Evolutionary conservation across 2,797 vertebrate species (phyloP).

Genomic region (Neostethus bicornis): DNA sequence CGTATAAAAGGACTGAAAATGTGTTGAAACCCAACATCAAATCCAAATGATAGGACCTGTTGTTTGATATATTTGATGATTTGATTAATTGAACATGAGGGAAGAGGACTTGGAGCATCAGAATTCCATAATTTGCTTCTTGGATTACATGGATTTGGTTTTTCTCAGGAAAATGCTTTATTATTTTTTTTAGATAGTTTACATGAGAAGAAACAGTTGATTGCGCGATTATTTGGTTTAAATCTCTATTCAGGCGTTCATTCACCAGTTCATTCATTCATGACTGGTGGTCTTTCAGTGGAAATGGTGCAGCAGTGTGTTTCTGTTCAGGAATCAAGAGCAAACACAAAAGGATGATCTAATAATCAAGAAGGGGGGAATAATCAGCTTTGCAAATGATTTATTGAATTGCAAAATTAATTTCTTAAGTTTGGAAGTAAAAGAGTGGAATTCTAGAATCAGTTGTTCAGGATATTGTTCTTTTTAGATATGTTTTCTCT

Average conservation of each 20-base stretch:
- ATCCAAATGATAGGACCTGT: slow-evolving; percentile 21
- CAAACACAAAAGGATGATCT: neutral
- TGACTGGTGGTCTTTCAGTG: slow-evolving; percentile 21
- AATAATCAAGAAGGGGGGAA: neutral
- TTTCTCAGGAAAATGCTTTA: slow-evolving; percentile 32
- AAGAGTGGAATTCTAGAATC: neutral
- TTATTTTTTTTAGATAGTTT: slow-evolving; percentile 46
- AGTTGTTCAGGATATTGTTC: slow-evolving; percentile 41
- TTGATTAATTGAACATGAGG: slow-evolving; percentile 9
- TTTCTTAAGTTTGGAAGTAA: neutral
- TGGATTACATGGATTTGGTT: slow-evolving; percentile 58
- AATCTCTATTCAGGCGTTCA: slow-evolving; percentile 37
- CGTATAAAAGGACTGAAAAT: slow-evolving; percentile 75
- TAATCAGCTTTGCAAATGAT: neutral
- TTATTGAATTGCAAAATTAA: neutral
- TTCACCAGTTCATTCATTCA: slow-evolving; percentile 37
- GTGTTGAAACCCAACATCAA: slow-evolving; percentile 46
- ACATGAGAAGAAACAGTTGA: neutral
- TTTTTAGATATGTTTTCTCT: too few species aligned
- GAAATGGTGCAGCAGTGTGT: slow-evolving; percentile 15
- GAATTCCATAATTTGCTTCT: slow-evolving; percentile 29
- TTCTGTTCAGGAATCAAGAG: slow-evolving; percentile 10
- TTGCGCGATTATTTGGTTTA: neutral
- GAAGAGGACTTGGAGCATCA: slow-evolving; percentile 48
- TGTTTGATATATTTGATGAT: neutral